Conservation (phyloP, 1,140 invertebrate species). For the Lerema accius region DNA sequence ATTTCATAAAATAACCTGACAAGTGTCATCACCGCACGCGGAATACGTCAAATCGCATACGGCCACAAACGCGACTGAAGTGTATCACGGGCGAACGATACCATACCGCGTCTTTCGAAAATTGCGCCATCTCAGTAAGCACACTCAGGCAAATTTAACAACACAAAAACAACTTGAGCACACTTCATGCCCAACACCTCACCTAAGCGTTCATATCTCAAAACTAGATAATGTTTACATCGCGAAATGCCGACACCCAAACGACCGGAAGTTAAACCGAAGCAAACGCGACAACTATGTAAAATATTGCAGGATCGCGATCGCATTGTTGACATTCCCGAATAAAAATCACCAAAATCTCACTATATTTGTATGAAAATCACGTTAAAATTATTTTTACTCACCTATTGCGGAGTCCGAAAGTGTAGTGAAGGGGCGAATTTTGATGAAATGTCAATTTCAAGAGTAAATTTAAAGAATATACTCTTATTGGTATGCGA, state of each 20-base stretch:
- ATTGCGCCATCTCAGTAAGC: constrained; percentile 82
- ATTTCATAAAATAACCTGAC: constrained; percentile 81
- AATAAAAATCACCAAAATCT: constrained; percentile 83
- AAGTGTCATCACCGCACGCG: constrained; percentile 79
- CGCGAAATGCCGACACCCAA: constrained; percentile 81
- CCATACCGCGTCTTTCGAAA: constrained; percentile 83
- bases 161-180: constrained; percentile 81
- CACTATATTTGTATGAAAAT: constrained; percentile 83
- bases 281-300: constrained; percentile 90
- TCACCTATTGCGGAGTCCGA: constrained; percentile 86
- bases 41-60: constrained; percentile 82
- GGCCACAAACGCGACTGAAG: constrained; percentile 81
- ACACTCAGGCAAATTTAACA: constrained; percentile 79
- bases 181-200: constrained; percentile 74
- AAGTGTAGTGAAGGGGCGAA: constrained; percentile 84
- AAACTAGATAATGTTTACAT: constrained; percentile 83
- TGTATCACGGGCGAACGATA: constrained; percentile 79
- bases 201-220: constrained; percentile 69
- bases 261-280: constrained; percentile 84
- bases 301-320: constrained; percentile 90
- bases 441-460: constrained; percentile 84
- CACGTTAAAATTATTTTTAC: constrained; percentile 82
- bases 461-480: constrained; percentile 88
- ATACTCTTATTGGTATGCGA: constrained; percentile 95
- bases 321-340: constrained; percentile 88